These are phyloP conservation scores for Hipparchia semele DNA, from an alignment of 2,888 invertebrate genomes.

Conservation along the genomic window DNA sequence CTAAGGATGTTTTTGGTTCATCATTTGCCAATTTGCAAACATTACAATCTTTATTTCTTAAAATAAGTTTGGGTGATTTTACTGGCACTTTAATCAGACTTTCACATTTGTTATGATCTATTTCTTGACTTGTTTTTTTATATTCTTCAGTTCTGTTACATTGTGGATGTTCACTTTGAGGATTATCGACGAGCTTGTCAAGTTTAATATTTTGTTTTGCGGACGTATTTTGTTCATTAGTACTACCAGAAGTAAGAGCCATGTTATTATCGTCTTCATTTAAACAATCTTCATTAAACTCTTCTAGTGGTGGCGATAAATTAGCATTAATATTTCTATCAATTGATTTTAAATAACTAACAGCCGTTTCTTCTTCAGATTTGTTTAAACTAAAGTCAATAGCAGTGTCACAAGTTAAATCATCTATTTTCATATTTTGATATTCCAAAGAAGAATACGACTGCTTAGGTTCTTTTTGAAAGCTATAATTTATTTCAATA, in stretches of 20 bases:
- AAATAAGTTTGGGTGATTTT: neutral
- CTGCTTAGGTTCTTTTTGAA: slow-evolving; percentile 10
- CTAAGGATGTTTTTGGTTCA: neutral
- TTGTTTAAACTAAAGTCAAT: slow-evolving; percentile 68
- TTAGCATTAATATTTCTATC: slow-evolving; percentile 2
- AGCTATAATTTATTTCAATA: slow-evolving; percentile 10
- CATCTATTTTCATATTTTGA: slow-evolving; percentile 23
- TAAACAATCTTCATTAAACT: neutral
- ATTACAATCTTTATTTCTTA: slow-evolving; percentile 11
- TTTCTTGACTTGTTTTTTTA: neutral
- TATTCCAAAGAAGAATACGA: slow-evolving; percentile 10
- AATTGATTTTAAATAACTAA: slow-evolving; percentile 37
- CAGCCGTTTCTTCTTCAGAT: slow-evolving; percentile 40
- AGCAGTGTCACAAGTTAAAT: slow-evolving; percentile 50
- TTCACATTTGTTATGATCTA: neutral
- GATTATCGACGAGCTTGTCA: neutral
- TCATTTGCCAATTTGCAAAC: slow-evolving; percentile 2
- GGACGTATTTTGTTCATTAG: neutral
- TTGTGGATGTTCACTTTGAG: neutral
- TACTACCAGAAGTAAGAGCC: neutral
- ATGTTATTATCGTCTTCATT: neutral
- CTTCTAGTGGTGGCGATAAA: slow-evolving; percentile 11
- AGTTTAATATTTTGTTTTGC: neutral
- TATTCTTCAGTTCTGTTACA: neutral
- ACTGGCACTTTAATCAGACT: neutral